A percentile compares a stretch with the other conserved stretches of the same genome.
phyloP scores from a whole-genome alignment of 1,140 invertebrate genomes.

The Drosophila kepulauana region DNA sequence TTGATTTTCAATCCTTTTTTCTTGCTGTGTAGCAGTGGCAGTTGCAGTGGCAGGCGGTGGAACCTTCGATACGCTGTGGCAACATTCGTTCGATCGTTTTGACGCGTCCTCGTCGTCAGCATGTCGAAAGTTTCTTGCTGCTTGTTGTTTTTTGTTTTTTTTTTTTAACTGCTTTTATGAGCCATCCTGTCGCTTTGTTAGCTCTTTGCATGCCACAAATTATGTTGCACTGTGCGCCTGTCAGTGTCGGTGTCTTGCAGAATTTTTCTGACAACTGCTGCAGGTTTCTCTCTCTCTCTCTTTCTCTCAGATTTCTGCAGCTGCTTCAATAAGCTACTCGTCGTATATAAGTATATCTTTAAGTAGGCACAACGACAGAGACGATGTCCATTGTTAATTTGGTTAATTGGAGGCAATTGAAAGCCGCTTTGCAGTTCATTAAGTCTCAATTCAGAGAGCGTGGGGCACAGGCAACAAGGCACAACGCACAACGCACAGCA shows the following conservation, averaged over 20 bases:
- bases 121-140: conserved; percentile 64
- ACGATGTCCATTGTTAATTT: conserved; percentile 73
- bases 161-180: conserved; percentile 25
- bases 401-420: conserved; percentile 82
- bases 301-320: conserved; percentile 29
- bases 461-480: background rate
- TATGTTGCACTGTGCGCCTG: conserved; percentile 44
- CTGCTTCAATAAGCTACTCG: conserved; percentile 47
- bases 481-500: background rate
- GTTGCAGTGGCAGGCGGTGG: conserved; percentile 6
- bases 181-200: conserved; percentile 71
- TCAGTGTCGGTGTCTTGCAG: conserved; percentile 26
- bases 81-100: conserved; percentile 75
- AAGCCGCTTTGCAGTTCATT: conserved; percentile 82
- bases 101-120: conserved; percentile 78
- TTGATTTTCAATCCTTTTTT: no score
- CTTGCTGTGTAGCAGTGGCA: background rate
- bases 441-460: conserved; percentile 54
- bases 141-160: background rate
- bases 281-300: conserved; percentile 22
- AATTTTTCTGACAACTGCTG: conserved; percentile 37
- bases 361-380: conserved; percentile 25
- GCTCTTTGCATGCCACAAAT: conserved; percentile 81
- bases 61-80: conserved; percentile 33
- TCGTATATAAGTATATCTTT: conserved; percentile 18